Conservation (phyloP, 2,888 invertebrate genomes). For the Drosophila atroscutellata region DNA sequence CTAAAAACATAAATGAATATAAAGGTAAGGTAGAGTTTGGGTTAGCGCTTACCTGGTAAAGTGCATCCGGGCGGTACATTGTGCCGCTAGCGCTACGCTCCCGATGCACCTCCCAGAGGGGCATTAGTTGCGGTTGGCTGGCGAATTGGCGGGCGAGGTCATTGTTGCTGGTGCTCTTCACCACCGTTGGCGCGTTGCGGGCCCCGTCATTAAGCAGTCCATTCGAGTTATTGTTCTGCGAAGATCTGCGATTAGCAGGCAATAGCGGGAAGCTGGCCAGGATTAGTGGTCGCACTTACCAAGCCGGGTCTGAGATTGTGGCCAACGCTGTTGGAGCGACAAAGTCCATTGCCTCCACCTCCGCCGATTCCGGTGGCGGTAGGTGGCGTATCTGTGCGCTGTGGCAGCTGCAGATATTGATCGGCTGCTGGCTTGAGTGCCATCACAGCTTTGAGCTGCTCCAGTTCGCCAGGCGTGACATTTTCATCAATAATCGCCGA, state of each 20-base stretch:
- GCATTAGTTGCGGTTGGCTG: conserved; percentile 88
- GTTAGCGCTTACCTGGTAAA: conserved; percentile 89
- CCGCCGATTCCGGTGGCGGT: not conserved
- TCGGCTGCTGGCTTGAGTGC: conserved; percentile 49
- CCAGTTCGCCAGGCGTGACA: conserved; percentile 79
- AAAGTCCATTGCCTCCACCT: conserved; percentile 60
- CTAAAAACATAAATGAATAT: no score
- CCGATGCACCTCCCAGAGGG: conserved; percentile 68
- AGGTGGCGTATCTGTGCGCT: conserved; percentile 48
- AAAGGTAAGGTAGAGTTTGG: not conserved
- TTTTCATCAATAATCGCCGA: conserved; percentile 71
- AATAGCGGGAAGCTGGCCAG: not conserved
- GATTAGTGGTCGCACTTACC: conserved; percentile 51
- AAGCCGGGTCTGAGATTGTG: conserved; percentile 72
- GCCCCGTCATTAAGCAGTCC: conserved; percentile 71
- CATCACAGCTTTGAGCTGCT: conserved; percentile 74
- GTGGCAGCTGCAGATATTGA: conserved; percentile 80
- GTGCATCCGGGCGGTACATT: conserved; percentile 94
- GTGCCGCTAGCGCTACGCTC: conserved; percentile 89
- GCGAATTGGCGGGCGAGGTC: conserved; percentile 87
- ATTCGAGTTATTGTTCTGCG: conserved; percentile 78
- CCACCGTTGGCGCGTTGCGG: conserved; percentile 14
- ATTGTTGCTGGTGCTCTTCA: conserved; percentile 76
- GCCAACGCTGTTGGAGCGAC: conserved; percentile 84
- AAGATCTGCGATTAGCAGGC: not conserved